Evolutionary conservation across 2,888 invertebrate genomes (phyloP), one percentile per base, ranked within the genome.

Genomic region (Hemicrepidius hirtus): DNA sequence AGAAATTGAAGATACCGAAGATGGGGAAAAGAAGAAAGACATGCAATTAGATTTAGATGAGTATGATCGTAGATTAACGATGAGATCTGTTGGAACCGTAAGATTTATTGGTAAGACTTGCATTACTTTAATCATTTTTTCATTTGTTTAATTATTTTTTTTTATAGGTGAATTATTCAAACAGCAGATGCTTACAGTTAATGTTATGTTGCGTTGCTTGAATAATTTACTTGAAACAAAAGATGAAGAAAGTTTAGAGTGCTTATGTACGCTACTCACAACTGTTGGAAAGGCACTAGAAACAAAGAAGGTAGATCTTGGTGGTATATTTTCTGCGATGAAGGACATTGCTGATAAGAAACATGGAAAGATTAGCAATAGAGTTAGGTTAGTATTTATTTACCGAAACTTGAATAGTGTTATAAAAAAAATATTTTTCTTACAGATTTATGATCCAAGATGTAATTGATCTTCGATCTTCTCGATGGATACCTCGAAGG

Each of bases 221-320:
- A 89, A 90, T 63, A 90, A 93, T 75, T 88, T 98, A 75, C 88
- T 98, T 28, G 90, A 91, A 35, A 91, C 92, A 74, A 88, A 90
- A 60, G 95, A 95, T 80, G 97, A 98, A 84, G 98, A 98, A 83
- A 95, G 94, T 84, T 88, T 97, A 0, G 98, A 98, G 86, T 97
- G 98, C 84, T 88, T 98, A 5, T 98, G 98, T 86, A 95, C 96
- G 85, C 88, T 98, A 68, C 88, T 98, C 28, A 94, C 95, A 3
- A 98, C 97, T 0, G 93, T 98, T 77, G 98, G 98, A 10, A 93
- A 94, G 83, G 94, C 94, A 83, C 88, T 97, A 60, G 95, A 95
- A 82, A 76, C 88, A 68, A 88, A 87, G 75, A 88, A 88, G 73
- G 85, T 87, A 0, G 83, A 86, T 67, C 81, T 94, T 0, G 88